phyloP scores from a whole-genome alignment of 2,113 vertebrate species.

The cat (Felis catus) region DNA sequence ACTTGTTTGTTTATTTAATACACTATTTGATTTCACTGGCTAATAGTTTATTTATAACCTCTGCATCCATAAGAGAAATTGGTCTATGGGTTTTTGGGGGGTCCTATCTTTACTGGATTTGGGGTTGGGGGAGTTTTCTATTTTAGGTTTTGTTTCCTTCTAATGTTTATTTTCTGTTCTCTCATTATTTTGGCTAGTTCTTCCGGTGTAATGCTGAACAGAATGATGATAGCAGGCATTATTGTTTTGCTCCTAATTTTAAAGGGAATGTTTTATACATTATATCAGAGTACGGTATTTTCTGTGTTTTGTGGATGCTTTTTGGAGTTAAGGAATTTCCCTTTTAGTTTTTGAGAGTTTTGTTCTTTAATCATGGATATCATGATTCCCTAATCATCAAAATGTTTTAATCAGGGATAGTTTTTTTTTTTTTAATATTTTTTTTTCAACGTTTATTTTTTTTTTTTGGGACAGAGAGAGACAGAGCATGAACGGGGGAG shows the following conservation, averaged over 20 bases:
- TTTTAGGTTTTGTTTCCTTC: not conserved
- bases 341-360: not conserved
- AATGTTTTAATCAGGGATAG: not conserved
- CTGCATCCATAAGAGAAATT: not conserved
- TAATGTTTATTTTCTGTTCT: not conserved
- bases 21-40: not conserved
- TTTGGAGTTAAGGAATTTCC: not conserved
- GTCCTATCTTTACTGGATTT: not conserved
- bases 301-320: not conserved
- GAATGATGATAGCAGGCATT: not conserved
- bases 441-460: too few relatives aligned
- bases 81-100: not conserved
- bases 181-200: not conserved
- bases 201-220: not conserved
- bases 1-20: not conserved
- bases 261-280: not conserved
- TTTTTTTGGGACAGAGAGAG: too few relatives aligned
- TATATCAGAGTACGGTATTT: not conserved
- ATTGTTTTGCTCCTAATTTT: constrained; percentile 22
- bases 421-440: not conserved
- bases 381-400: not conserved
- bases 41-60: not conserved
- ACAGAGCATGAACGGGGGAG: too few relatives aligned
- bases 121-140: not conserved
- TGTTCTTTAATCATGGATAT: not conserved